Conservation (phyloP, 2,113 vertebrate genomes). For the Zosterops pallidus region DNA sequence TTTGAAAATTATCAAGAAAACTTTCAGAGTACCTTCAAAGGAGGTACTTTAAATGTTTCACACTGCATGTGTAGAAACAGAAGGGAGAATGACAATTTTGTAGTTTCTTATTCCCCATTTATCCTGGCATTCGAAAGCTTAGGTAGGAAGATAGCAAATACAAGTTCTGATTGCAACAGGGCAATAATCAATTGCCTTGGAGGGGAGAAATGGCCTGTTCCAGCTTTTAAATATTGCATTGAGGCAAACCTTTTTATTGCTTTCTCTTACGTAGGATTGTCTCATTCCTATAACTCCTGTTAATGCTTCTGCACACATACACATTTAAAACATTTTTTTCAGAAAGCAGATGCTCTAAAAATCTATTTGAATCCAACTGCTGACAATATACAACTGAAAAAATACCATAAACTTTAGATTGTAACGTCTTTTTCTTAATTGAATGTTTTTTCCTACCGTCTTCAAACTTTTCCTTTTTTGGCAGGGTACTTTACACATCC, state of each 20-base stretch:
- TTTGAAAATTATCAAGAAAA: background rate
- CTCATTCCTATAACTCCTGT: background rate
- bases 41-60: background rate
- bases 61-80: background rate
- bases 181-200: background rate
- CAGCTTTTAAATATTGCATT: background rate
- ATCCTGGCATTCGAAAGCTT: background rate
- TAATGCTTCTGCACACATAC: background rate
- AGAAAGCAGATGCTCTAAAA: background rate
- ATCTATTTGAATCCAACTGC: background rate
- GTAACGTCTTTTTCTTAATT: background rate
- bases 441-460: background rate
- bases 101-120: background rate
- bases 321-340: background rate
- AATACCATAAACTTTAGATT: background rate
- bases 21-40: background rate
- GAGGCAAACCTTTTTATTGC: background rate
- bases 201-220: background rate
- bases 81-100: background rate
- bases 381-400: background rate
- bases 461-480: background rate
- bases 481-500: background rate
- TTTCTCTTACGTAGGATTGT: background rate
- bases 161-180: background rate
- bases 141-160: background rate